Evolutionary conservation across 2,113 vertebrate species (phyloP).

Genomic region (Helogale parvula): DNA sequence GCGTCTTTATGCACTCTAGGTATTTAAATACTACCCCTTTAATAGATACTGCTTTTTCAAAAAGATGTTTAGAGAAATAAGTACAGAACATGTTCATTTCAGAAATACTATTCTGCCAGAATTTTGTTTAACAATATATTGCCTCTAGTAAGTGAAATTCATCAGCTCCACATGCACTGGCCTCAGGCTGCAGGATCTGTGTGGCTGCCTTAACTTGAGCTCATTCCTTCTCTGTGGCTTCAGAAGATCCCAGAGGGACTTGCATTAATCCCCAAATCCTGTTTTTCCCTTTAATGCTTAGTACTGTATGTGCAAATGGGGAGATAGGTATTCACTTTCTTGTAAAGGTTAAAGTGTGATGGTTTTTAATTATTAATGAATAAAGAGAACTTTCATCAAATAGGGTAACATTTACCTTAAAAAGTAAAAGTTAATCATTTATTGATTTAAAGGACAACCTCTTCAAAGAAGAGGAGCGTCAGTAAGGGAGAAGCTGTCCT

Average conservation of each 20-base stretch:
- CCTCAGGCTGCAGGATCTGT: neutral
- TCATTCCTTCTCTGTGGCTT: neutral
- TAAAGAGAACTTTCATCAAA: neutral
- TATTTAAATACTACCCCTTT: constrained; percentile 11
- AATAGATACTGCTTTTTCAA: neutral
- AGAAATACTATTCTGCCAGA: neutral
- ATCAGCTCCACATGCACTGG: neutral
- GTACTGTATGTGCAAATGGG: neutral
- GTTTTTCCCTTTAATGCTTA: constrained; percentile 35
- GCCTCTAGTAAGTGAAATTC: neutral
- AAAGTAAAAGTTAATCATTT: constrained; percentile 1
- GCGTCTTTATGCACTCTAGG: neutral
- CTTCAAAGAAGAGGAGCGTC: neutral
- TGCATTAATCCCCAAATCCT: neutral
- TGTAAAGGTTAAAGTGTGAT: constrained; percentile 25
- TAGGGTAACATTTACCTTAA: neutral
- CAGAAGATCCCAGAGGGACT: neutral
- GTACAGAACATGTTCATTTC: neutral
- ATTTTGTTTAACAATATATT: neutral
- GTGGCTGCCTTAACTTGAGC: neutral
- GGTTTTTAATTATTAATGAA: neutral
- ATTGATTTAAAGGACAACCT: neutral
- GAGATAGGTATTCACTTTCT: constrained; percentile 14
- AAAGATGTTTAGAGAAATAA: neutral
- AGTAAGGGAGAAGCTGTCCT: neutral